Evolutionary conservation across 2,888 invertebrate genomes (phyloP).

Genomic region (Cantharis rufa): DNA sequence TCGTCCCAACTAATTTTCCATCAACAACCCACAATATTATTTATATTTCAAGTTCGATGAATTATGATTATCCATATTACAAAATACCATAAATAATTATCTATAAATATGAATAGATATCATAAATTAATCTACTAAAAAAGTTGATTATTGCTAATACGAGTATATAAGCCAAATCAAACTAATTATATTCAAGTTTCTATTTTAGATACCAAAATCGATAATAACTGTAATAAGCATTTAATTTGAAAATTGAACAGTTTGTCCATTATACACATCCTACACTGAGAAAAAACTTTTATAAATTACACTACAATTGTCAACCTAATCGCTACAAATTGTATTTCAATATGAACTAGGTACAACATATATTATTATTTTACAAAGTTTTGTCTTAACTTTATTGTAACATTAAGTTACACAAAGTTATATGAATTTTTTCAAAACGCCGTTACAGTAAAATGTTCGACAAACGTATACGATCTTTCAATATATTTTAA

Average conservation of each 20-base stretch:
- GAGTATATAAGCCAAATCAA: constrained; percentile 1
- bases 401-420: no score
- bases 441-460: no score
- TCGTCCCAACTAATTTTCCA: constrained; percentile 1
- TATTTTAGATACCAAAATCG: neutral
- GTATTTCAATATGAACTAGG: no score
- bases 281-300: no score
- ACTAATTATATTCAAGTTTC: constrained; percentile 12
- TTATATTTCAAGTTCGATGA: constrained; percentile 11
- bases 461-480: no score
- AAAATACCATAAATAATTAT: constrained; percentile 11
- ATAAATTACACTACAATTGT: no score
- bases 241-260: neutral
- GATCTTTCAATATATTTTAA: no score
- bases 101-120: constrained; percentile 6
- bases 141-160: constrained; percentile 6
- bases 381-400: no score
- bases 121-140: constrained; percentile 9
- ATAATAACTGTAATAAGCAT: neutral
- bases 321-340: no score
- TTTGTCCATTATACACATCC: neutral
- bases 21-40: neutral
- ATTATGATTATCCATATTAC: constrained; percentile 12
- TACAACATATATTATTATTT: no score
- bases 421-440: no score